Conservation (phyloP, 2,797 vertebrate species). For the Pagetopsis macropterus region DNA sequence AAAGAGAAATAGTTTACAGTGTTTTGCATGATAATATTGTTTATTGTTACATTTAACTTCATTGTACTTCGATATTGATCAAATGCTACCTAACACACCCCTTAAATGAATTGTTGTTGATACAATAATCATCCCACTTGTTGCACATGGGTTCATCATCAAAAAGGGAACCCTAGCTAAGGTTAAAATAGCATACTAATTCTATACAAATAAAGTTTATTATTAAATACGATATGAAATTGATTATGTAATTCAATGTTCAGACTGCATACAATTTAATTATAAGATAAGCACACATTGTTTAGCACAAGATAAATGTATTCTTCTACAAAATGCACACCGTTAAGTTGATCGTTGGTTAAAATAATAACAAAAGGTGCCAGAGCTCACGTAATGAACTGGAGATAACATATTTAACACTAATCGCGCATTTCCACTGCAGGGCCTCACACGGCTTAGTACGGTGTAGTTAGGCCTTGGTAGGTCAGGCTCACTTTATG, state of each 20-base stretch:
- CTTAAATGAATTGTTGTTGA: not conserved
- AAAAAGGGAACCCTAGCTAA: not conserved
- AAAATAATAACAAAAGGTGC: not conserved
- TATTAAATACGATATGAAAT: too few relatives aligned
- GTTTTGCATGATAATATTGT: slow-evolving; percentile 27
- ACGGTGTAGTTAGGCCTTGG: too few relatives aligned
- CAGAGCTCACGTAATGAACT: not conserved
- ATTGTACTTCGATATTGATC: not conserved
- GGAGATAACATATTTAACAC: not conserved
- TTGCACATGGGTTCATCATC: not conserved
- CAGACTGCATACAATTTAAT: not conserved
- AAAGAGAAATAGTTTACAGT: slow-evolving; percentile 42
- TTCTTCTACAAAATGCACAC: too few relatives aligned
- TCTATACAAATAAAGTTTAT: too few relatives aligned
- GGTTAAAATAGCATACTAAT: too few relatives aligned
- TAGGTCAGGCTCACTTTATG: too few relatives aligned
- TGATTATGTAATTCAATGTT: not conserved
- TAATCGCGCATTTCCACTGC: too few relatives aligned
- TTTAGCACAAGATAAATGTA: too few relatives aligned
- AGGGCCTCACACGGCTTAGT: too few relatives aligned
- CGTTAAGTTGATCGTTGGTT: not conserved
- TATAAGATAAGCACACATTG: too few relatives aligned
- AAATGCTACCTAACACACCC: not conserved
- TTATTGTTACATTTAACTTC: not conserved
- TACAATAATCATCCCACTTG: not conserved